These are phyloP conservation scores for Pempheris klunzingeri DNA, from an alignment of 2,797 vertebrate genomes.

Conservation along the genomic window DNA sequence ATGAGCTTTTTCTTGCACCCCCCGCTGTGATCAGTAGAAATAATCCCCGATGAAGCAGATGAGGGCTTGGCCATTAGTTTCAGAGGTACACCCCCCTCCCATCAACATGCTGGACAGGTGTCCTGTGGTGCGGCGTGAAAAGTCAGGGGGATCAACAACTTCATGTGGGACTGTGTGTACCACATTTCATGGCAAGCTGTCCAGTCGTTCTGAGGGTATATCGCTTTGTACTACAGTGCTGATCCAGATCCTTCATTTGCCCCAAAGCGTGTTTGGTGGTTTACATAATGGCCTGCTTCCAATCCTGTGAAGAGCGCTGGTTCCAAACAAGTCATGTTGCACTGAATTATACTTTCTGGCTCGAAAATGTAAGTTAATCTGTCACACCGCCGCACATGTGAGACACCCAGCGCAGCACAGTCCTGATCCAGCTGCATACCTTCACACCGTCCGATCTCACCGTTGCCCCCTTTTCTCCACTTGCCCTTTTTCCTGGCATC, in stretches of 20 bases:
- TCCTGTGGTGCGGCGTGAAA: not conserved
- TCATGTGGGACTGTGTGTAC: not conserved
- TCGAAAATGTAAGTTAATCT: conserved; percentile 7
- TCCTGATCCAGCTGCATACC: not conserved
- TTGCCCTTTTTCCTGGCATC: conserved; percentile 45
- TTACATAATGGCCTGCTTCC: conserved; percentile 9
- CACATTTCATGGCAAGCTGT: not conserved
- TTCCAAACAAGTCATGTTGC: conserved; percentile 18
- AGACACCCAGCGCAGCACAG: conserved; percentile 7
- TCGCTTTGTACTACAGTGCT: not conserved
- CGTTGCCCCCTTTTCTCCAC: not conserved
- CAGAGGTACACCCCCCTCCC: too few relatives aligned
- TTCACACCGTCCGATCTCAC: not conserved
- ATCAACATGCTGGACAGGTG: not conserved
- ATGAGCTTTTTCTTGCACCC: not conserved
- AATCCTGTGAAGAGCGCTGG: conserved; percentile 6
- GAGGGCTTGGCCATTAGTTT: not conserved
- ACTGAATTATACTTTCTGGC: conserved; percentile 6
- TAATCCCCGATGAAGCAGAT: not conserved
- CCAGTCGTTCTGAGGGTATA: not conserved
- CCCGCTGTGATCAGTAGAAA: too few relatives aligned
- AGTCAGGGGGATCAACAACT: not conserved
- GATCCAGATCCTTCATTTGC: not conserved
- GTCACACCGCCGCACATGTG: conserved; percentile 24
- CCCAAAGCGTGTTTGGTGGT: conserved; percentile 1